Evolutionary conservation across 2,888 invertebrate species (phyloP).

Genomic region (Cotesia congregata): DNA sequence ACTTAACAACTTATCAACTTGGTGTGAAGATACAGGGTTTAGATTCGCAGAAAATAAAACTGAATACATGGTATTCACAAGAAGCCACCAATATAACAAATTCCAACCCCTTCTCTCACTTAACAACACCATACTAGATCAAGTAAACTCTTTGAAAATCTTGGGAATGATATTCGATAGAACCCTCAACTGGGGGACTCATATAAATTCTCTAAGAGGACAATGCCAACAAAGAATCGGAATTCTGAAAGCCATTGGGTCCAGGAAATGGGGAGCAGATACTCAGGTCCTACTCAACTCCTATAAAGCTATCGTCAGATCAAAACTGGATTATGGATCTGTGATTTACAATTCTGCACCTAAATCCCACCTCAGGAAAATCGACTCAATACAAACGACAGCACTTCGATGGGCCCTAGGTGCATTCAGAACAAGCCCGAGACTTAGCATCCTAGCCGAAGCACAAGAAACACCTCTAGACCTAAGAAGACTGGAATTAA

Average conservation of each 20-base stretch:
- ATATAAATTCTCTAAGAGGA: constrained; percentile 30
- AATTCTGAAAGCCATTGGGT: constrained; percentile 32
- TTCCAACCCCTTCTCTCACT: background rate
- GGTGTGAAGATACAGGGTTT: constrained; percentile 25
- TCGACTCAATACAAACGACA: constrained; percentile 29
- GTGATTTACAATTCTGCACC: constrained; percentile 36
- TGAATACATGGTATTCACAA: background rate
- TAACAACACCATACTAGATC: background rate
- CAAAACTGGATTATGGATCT: constrained; percentile 44
- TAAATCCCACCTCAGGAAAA: background rate
- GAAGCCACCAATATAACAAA: background rate
- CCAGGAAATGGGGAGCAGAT: constrained; percentile 39
- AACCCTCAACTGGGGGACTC: constrained; percentile 38
- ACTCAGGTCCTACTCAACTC: constrained; percentile 18
- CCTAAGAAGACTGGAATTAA: constrained; percentile 23
- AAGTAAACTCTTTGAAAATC: constrained; percentile 18
- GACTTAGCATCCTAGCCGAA: constrained; percentile 31
- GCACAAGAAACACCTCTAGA: constrained; percentile 19
- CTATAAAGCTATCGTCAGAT: constrained; percentile 42
- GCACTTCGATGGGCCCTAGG: constrained; percentile 29
- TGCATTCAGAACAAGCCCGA: constrained; percentile 41
- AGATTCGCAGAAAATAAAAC: constrained; percentile 35
- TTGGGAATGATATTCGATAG: constrained; percentile 40
- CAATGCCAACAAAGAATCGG: constrained; percentile 24
- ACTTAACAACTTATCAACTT: constrained; percentile 13